Percentiles rank a stretch among this genome's conserved stretches.
These are phyloP conservation scores for Lysiphlebus fabarum DNA, from an alignment of 1,140 invertebrate genomes.

Conservation along the genomic window DNA sequence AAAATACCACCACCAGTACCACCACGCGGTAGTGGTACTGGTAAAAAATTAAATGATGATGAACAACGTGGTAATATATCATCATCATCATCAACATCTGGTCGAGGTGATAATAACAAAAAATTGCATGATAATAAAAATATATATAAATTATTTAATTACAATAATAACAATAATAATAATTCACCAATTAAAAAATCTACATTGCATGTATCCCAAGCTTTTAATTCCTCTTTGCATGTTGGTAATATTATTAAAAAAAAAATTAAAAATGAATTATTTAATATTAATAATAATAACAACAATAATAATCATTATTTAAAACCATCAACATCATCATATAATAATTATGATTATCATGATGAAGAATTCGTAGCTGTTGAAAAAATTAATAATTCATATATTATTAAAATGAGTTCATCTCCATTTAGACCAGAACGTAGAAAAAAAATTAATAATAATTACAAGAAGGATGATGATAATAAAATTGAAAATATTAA, in stretches of 20 bases:
- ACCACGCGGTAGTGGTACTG: constrained; percentile 58
- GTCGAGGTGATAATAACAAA: constrained; percentile 45
- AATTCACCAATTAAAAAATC: constrained; percentile 2
- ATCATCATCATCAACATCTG: constrained; percentile 35
- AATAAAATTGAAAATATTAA: background rate
- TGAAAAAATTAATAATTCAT: constrained; percentile 36
- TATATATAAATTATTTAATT: background rate
- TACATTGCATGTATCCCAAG: constrained; percentile 17
- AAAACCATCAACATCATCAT: no score
- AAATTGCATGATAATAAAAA: constrained; percentile 25
- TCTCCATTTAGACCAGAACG: constrained; percentile 45
- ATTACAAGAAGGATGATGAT: background rate
- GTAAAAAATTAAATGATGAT: constrained; percentile 26
- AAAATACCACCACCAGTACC: constrained; percentile 78
- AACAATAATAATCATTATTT: no score
- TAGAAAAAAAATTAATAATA: background rate
- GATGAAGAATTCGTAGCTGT: constrained; percentile 49
- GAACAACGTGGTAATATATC: constrained; percentile 27
- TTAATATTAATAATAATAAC: no score
- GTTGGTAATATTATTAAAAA: background rate
- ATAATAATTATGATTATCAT: constrained; percentile 14
- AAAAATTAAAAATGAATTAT: no score
- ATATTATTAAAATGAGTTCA: constrained; percentile 45
- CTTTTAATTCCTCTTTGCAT: constrained; percentile 6
- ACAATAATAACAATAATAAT: background rate